Evolutionary conservation across 2,888 invertebrate species (phyloP).

Genomic region (Glyphotaelius pellucidus): DNA sequence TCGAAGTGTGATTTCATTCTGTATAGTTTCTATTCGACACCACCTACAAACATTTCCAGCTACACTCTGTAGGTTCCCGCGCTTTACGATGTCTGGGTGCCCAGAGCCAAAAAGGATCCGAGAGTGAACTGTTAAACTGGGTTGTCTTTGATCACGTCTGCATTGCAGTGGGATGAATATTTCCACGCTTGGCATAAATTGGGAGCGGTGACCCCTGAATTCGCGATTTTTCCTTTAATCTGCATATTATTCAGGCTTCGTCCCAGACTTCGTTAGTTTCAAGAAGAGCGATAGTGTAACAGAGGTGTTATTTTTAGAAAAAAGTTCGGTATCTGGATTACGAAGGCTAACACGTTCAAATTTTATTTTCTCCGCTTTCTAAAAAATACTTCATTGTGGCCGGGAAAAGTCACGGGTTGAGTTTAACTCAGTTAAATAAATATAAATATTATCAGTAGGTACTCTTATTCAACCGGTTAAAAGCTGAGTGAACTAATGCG

Average conservation of each 20-base stretch:
- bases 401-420: neutral
- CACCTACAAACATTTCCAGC: neutral
- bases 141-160: slow-evolving; percentile 27
- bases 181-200: slow-evolving; percentile 29
- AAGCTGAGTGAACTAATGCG: no score
- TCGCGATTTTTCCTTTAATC: slow-evolving; percentile 7
- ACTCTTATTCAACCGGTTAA: no score
- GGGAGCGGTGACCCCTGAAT: slow-evolving; percentile 9
- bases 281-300: neutral
- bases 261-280: neutral
- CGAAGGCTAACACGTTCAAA: neutral
- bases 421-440: neutral
- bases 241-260: neutral
- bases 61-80: neutral
- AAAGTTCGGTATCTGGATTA: neutral
- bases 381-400: neutral
- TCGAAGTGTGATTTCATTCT: neutral
- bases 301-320: neutral
- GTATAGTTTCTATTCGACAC: neutral
- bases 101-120: neutral
- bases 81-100: neutral
- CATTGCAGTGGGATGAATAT: slow-evolving; percentile 33
- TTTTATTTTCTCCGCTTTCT: neutral
- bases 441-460: neutral
- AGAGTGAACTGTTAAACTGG: slow-evolving; percentile 6